Base-by-base conservation (phyloP, 2,888 invertebrate species). In the Cybosia mesomella region DNA sequence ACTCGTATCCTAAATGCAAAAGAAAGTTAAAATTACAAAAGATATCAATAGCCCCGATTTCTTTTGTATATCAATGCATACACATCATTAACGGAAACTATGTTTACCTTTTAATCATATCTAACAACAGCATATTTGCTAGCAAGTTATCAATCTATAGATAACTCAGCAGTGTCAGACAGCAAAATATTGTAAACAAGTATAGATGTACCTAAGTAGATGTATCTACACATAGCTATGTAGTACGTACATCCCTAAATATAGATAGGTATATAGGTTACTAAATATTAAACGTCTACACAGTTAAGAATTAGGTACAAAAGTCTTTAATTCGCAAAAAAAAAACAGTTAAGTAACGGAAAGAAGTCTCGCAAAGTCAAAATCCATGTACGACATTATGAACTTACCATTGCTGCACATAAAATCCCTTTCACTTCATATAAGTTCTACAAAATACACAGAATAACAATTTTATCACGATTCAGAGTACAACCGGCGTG, bases 1-100 rank as follows among this genome's bases (percentile, higher is more conserved):
- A 82, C 76, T 89, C 21, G 87, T 79, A 58, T 94, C 93, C 94
- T 94, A 68, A 54, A 58, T 63, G 18, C 18, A 57, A 24, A 21
- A 15, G 15, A 13, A 58, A 21, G n/a, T n/a, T n/a, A n/a, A n/a
- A n/a, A n/a, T n/a, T n/a, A n/a, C n/a, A n/a, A n/a, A n/a, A n/a
- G n/a, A n/a, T n/a, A n/a, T n/a, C n/a, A n/a, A n/a, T n/a, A n/a
- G n/a, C n/a, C n/a, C n/a, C n/a, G n/a, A n/a, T n/a, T n/a, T n/a
- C n/a, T n/a, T n/a, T n/a, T n/a, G n/a, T n/a, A n/a, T n/a, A n/a
- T n/a, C n/a, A n/a, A n/a, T n/a, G n/a, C n/a, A n/a, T n/a, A n/a
- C n/a, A n/a, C n/a, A n/a, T n/a, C n/a, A n/a, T n/a, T n/a, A n/a
- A n/a, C n/a, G n/a, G n/a, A n/a, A n/a, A n/a, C n/a, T n/a, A n/a